phyloP scores from a whole-genome alignment of 2,113 vertebrate genomes.

The Panthera leo region DNA sequence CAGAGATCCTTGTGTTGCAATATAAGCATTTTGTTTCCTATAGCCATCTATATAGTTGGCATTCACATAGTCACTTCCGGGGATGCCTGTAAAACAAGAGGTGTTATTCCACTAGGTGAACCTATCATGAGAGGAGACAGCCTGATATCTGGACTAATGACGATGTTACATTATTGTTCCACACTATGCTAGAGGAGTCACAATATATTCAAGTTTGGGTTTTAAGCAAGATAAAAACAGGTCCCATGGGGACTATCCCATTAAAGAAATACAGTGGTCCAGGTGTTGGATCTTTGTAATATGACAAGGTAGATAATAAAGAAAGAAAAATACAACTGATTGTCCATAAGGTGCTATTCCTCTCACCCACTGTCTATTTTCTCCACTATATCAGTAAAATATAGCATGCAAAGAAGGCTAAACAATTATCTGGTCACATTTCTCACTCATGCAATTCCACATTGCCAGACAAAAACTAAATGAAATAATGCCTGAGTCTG shows the following conservation, averaged over 20 bases:
- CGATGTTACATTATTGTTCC: not conserved
- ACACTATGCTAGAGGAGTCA: not conserved
- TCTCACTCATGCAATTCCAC: not conserved
- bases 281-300: not conserved
- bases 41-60: slow-evolving; percentile 99
- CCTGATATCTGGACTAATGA: not conserved
- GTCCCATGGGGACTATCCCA: not conserved
- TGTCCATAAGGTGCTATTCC: not conserved
- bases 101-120: not conserved
- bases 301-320: not conserved
- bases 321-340: not conserved
- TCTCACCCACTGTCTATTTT: not conserved
- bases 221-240: slow-evolving; percentile 9
- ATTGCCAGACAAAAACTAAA: slow-evolving; percentile 2
- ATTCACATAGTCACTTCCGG: slow-evolving; percentile 98
- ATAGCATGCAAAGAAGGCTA: not conserved
- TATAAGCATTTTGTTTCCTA: slow-evolving; percentile 98
- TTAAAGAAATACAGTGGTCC: not conserved
- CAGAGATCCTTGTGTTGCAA: slow-evolving; percentile 96
- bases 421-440: not conserved
- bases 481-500: not conserved
- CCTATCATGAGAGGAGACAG: not conserved
- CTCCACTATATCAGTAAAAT: not conserved
- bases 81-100: slow-evolving; percentile 90
- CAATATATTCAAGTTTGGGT: not conserved